phyloP scores from a whole-genome alignment of 1,140 invertebrate species.

The Dinoponera quadriceps region DNA sequence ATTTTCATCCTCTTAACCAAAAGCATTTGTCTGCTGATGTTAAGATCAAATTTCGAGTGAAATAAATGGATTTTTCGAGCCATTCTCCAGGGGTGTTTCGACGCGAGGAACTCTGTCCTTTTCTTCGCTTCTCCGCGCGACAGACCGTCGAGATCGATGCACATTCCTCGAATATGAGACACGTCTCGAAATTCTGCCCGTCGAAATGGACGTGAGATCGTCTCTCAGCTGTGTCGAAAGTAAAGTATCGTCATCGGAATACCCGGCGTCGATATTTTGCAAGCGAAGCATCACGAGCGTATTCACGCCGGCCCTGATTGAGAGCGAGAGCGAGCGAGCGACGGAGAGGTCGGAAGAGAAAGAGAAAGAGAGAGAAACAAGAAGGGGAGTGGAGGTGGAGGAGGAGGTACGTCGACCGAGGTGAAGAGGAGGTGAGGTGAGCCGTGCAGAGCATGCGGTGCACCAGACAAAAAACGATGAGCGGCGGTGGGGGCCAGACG shows the following conservation, averaged over 20 bases:
- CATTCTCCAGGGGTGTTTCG: no score
- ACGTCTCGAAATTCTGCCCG: no score
- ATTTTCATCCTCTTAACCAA: no score
- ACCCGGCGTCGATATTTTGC: constrained; percentile 20
- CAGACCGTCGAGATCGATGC: no score
- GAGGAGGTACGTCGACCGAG: constrained; percentile 31
- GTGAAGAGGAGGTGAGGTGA: constrained; percentile 47
- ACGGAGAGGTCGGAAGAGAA: constrained; percentile 47
- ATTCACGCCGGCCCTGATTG: constrained; percentile 45
- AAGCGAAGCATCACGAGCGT: constrained; percentile 23
- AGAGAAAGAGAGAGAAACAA: constrained; percentile 26
- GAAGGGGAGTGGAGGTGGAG: background rate
- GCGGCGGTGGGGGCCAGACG: constrained; percentile 80
- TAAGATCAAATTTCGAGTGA: no score
- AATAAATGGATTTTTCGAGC: no score
- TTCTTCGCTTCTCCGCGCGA: no score
- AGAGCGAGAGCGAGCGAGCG: constrained; percentile 42
- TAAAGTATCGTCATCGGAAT: constrained; percentile 17
- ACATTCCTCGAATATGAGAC: no score
- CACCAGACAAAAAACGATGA: constrained; percentile 83
- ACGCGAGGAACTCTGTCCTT: no score
- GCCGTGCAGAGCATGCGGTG: constrained; percentile 75
- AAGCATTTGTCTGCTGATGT: no score
- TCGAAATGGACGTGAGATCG: no score
- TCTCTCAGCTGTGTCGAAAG: background rate